Conservation (phyloP, 2,888 invertebrate species). For the Meta bourneti region DNA sequence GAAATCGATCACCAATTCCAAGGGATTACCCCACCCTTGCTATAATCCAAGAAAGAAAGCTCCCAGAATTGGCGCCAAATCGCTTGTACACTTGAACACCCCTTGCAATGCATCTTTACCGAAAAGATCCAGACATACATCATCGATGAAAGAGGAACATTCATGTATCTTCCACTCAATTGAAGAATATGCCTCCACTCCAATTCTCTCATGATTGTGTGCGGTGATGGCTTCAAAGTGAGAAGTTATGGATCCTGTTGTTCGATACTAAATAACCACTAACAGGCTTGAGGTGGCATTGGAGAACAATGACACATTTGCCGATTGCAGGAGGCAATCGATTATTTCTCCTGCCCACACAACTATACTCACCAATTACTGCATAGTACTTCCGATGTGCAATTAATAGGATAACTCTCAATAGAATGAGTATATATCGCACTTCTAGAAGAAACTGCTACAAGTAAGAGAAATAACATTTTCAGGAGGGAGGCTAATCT, state of each 20-base stretch:
- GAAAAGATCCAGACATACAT: not conserved
- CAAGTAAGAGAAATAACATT: not conserved
- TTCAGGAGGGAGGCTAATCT: not conserved
- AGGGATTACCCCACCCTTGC: too few relatives aligned
- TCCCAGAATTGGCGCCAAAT: too few relatives aligned
- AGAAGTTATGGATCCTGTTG: constrained; percentile 32
- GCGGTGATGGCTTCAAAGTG: not conserved
- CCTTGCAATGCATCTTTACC: too few relatives aligned
- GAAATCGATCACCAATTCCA: too few relatives aligned
- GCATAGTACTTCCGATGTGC: not conserved
- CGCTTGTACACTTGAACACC: too few relatives aligned
- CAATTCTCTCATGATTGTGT: not conserved
- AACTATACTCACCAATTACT: not conserved
- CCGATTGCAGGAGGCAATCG: not conserved
- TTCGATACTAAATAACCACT: not conserved
- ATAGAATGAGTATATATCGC: not conserved
- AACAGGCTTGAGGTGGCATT: not conserved
- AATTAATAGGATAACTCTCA: not conserved
- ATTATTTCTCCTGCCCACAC: not conserved
- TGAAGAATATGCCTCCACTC: not conserved
- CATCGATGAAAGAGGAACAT: not conserved
- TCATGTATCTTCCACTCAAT: not conserved
- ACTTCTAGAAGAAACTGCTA: not conserved
- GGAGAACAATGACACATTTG: not conserved
- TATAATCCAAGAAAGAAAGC: too few relatives aligned